Evolutionary conservation across 1,140 invertebrate genomes (phyloP).

Genomic region (Heliothis subflexa): DNA sequence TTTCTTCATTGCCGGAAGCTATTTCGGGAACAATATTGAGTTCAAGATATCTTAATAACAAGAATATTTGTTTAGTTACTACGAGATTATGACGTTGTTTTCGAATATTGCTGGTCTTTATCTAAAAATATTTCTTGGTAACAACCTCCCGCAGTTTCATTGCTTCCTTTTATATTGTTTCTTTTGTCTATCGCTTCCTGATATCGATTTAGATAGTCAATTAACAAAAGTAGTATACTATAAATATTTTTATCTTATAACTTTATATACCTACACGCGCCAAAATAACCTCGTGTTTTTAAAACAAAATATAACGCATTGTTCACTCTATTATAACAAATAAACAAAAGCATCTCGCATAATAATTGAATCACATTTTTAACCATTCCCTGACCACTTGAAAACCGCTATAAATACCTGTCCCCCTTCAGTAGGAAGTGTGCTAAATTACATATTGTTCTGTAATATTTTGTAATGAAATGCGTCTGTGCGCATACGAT

Average conservation of each 20-base stretch:
- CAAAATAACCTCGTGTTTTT: not conserved
- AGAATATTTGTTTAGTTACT: constrained; percentile 17
- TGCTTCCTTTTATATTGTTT: no score
- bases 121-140: no score
- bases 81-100: not conserved
- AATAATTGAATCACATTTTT: not conserved
- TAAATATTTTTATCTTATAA: no score
- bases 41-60: constrained; percentile 41
- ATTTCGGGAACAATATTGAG: constrained; percentile 66
- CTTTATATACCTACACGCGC: no score
- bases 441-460: constrained; percentile 81
- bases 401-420: constrained; percentile 62
- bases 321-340: not conserved
- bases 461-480: constrained; percentile 80
- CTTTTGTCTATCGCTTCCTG: no score
- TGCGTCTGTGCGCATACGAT: constrained; percentile 68
- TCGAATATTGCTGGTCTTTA: not conserved
- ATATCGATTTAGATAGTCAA: no score
- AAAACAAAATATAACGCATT: not conserved
- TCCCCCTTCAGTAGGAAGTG: constrained; percentile 66
- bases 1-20: constrained; percentile 65
- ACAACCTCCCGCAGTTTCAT: no score
- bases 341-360: constrained; percentile 4
- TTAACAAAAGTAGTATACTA: no score
- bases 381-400: constrained; percentile 45